phyloP scores from a whole-genome alignment of 1,140 invertebrate genomes.

The Antheraea mylitta region DNA sequence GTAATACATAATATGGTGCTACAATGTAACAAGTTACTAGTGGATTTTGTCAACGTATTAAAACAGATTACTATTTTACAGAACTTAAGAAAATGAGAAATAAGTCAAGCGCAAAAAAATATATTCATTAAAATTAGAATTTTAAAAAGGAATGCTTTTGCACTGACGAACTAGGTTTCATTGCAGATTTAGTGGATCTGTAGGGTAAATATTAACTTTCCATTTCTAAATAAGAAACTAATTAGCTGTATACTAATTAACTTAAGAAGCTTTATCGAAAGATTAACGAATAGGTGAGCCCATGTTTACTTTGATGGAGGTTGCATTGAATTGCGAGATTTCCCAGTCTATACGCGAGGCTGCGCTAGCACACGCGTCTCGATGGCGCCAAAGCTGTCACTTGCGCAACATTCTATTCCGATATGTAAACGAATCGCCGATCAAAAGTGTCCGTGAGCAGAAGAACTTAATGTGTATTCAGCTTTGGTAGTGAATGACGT shows the following conservation, averaged over 20 bases:
- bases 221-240: conserved; percentile 16
- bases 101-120: too few relatives aligned
- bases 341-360: conserved; percentile 68
- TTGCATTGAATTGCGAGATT: conserved; percentile 74
- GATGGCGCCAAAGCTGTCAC: conserved; percentile 59
- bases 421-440: conserved; percentile 49
- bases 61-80: too few relatives aligned
- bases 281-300: conserved; percentile 39
- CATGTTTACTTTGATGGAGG: conserved; percentile 71
- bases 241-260: conserved; percentile 26
- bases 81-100: too few relatives aligned
- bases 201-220: conserved; percentile 5
- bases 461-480: conserved; percentile 46
- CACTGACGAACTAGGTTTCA: not conserved
- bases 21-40: too few relatives aligned
- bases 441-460: conserved; percentile 47
- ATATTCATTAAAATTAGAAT: not conserved
- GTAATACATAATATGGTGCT: too few relatives aligned
- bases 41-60: too few relatives aligned
- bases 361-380: conserved; percentile 74
- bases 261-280: conserved; percentile 17
- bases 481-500: conserved; percentile 30
- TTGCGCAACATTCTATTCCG: conserved; percentile 58
- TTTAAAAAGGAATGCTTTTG: conserved; percentile 17
- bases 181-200: conserved; percentile 1